Evolutionary conservation across 2,113 vertebrate genomes (phyloP).

Genomic region (Mustelus asterias): DNA sequence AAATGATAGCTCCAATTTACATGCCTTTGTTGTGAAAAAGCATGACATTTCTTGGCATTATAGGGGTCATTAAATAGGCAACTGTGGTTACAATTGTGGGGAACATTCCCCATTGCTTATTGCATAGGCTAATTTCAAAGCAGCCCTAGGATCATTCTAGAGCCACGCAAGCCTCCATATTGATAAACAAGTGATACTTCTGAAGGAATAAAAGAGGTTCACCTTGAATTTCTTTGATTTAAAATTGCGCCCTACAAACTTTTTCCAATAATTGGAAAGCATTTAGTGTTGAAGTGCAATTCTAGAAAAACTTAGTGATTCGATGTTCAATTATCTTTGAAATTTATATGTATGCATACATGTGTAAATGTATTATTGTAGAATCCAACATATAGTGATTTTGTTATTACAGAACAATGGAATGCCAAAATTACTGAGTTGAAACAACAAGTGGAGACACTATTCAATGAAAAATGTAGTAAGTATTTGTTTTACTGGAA

Average conservation of each 20-base stretch:
- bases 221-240: neutral
- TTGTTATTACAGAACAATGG: conserved; percentile 57
- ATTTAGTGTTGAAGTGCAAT: neutral
- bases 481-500: conserved; percentile 42
- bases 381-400: neutral
- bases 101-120: neutral
- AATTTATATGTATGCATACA: neutral
- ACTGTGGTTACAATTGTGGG: neutral
- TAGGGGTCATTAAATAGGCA: neutral
- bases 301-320: neutral
- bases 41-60: neutral
- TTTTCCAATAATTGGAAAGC: neutral
- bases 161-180: too few species aligned
- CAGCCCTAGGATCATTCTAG: neutral
- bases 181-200: too few species aligned
- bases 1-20: neutral
- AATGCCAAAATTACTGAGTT: conserved; percentile 65
- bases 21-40: neutral
- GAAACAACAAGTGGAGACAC: conserved; percentile 63
- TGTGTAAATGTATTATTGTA: neutral
- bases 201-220: neutral
- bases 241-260: neutral
- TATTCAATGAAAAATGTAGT: conserved; percentile 71
- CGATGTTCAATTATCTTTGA: neutral
- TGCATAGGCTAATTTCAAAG: neutral